Conservation (phyloP, 1,140 invertebrate genomes). For the Ctenoplectra terminalis region DNA sequence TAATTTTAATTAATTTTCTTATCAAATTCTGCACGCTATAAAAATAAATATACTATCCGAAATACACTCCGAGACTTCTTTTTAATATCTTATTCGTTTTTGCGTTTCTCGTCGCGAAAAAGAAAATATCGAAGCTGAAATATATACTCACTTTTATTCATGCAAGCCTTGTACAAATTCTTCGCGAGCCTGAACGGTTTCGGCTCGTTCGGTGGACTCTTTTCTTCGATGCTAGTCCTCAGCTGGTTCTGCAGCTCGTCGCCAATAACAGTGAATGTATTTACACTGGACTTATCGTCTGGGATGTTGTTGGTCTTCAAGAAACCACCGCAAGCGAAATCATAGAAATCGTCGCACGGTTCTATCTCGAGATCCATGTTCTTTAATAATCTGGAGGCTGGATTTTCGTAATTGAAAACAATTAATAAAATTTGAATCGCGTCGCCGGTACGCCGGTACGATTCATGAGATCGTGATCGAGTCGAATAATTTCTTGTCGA, state of each 20-base stretch:
- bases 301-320: conserved; percentile 82
- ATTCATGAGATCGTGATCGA: no score
- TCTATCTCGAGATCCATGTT: conserved; percentile 84
- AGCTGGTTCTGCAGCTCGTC: conserved; percentile 92
- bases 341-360: conserved; percentile 93
- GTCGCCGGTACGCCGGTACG: background rate
- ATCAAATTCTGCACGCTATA: no score
- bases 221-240: conserved; percentile 88
- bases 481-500: no score
- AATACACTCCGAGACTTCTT: no score
- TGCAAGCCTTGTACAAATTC: conserved; percentile 91
- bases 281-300: conserved; percentile 88
- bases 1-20: no score
- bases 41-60: no score
- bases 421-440: background rate
- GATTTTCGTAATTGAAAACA: background rate
- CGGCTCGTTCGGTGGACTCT: conserved; percentile 86
- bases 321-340: conserved; percentile 85
- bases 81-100: no score
- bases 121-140: no score
- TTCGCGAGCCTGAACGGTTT: conserved; percentile 90
- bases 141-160: conserved; percentile 90
- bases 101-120: background rate
- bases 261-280: conserved; percentile 91
- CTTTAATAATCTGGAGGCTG: conserved; percentile 83